Percentiles rank a stretch among this genome's conserved stretches.
Conservation (phyloP, 2,888 invertebrate species). For the Lochmaea capreae region DNA sequence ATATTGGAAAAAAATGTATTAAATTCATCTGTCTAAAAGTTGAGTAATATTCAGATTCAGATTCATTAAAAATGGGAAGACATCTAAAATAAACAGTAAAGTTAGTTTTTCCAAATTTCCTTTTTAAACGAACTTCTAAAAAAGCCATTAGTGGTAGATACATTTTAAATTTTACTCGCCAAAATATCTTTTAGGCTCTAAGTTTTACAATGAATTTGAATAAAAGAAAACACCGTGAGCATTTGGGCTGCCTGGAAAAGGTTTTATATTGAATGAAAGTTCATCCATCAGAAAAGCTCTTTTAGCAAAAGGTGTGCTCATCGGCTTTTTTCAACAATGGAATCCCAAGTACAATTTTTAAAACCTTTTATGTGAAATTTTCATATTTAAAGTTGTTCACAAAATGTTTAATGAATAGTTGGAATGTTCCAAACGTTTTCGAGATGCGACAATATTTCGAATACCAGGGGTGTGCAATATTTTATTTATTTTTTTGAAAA, state of each 20-base stretch:
- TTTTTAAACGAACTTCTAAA: not conserved
- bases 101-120: too few relatives aligned
- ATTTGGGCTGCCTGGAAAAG: constrained; percentile 6
- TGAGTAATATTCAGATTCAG: too few relatives aligned
- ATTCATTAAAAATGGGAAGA: too few relatives aligned
- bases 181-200: constrained; percentile 21
- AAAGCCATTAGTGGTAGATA: constrained; percentile 8
- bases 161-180: constrained; percentile 25
- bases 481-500: too few relatives aligned
- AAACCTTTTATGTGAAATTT: not conserved
- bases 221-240: constrained; percentile 23
- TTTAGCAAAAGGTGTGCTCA: constrained; percentile 10
- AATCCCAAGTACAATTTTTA: constrained; percentile 3
- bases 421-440: not conserved
- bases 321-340: constrained; percentile 1
- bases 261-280: constrained; percentile 15
- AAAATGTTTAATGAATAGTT: not conserved
- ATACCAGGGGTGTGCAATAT: not conserved
- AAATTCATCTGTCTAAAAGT: too few relatives aligned
- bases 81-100: too few relatives aligned
- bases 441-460: not conserved
- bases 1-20: too few relatives aligned
- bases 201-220: constrained; percentile 23
- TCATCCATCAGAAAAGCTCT: constrained; percentile 11
- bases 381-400: not conserved